Evolutionary conservation across 2,797 vertebrate genomes (phyloP), one percentile per base, ranked within the genome.

Genomic region (Halcyon badia): DNA sequence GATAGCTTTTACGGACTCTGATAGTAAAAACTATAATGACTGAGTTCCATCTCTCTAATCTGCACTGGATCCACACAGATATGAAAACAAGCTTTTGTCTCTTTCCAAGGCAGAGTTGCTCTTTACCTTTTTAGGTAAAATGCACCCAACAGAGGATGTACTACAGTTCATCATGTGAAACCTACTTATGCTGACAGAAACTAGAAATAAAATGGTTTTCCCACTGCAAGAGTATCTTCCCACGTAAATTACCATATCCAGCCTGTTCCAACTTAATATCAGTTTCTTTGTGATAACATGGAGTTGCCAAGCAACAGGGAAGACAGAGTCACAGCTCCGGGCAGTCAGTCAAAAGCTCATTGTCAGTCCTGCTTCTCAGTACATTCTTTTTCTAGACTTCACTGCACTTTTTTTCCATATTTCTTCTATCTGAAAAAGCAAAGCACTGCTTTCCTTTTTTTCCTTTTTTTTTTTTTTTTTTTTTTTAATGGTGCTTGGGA

Each of bases 41-140:
- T 0, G 0, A 89, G 25, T 54, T 94, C 60, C 48, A 64, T 39
- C 68, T 80, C 52, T 83, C 28, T 66, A 80, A 92, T 78, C 77
- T 89, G 70, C 39, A 49, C 41, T 73, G n/a, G 49, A 68, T 88
- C 64, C 62, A 61, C n/a, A 16, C 48, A 82, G 76, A 54, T 80
- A 84, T 54, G 44, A 87, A 94, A 87, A 73, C 16, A 75, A 72
- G 24, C 51, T 91, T 94, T 66, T 85, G 24, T 35, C 51, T 83
- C 81, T 95, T 93, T 92, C 86, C 92, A 93, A 83, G 61, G 26
- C 90, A 92, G 81, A 94, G 65, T 78, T 11, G 3, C 39, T 94
- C 95, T 94, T 97, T 97, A 96, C 97, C 97, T 98, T 98, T 97
- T 98, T 96, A 97, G 97, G 97, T 94, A 97, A 98, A 97, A 97